Evolutionary conservation across 2,797 vertebrate genomes (phyloP), one percentile per base, ranked within the genome.

Genomic region (Lemur catta): DNA sequence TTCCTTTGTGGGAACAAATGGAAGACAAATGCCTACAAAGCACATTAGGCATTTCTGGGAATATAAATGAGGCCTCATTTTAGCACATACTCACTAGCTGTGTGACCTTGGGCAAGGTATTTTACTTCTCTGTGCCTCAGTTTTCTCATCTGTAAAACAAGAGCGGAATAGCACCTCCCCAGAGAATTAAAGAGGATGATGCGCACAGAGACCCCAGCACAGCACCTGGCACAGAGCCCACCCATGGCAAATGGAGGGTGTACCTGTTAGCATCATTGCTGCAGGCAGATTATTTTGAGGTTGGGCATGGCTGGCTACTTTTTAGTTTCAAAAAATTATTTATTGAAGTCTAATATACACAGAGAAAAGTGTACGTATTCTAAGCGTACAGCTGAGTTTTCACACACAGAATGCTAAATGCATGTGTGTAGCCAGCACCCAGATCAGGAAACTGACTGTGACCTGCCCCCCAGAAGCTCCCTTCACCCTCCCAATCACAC

Each of bases 191-290:
- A 72, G 20, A 30, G 24, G 65, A 17, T 59, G 11, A 72, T 0
- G 1, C 17, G 20, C 18, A 7, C 0, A 28, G 26, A 10, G 18
- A 4, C 38, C 48, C 8, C 0, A 41, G 38, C 14, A 26, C 0
- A 41, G 74, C 18, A 15, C 6, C 41, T 52, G 46, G 69, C 38
- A 43, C 14, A 69, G 91, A 69, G 48, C 41, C 61, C 43, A n/a
- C 1, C 7, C 48, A 17, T 4, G 11, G 55, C 46, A 22, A 26
- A 5, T 6, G 14, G 46, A 43, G 20, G 7, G n/a, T 35, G 28
- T 3, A 24, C 50, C 59, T 52, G 14, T 50, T 12, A 14, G 48
- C 59, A 48, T 69, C 26, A 6, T 0, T 52, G 43, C 30, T 57
- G 78, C 20, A 65, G 81, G 52, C 33, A 50, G 81, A 17, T 18